A percentile compares a stretch with the other conserved stretches of the same genome.
Conservation (phyloP, 2,888 invertebrate species). For the Drosophila phalerata region DNA sequence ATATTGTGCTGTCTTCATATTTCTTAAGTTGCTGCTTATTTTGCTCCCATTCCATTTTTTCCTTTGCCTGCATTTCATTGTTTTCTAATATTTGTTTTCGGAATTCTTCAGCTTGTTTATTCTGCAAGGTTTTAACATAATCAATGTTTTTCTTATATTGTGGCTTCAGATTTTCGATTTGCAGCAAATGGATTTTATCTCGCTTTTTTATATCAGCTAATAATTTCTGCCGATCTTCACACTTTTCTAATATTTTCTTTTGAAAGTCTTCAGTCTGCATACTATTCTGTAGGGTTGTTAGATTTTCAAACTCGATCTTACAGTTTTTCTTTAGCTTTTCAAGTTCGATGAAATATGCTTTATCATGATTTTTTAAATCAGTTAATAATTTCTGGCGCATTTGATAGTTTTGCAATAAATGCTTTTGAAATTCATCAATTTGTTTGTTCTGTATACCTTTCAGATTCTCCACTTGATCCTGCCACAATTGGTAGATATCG, state of each 20-base stretch:
- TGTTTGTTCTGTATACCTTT: slow-evolving; percentile 13
- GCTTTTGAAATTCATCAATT: slow-evolving; percentile 16
- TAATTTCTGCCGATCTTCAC: too few relatives aligned
- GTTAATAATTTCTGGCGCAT: slow-evolving; percentile 10
- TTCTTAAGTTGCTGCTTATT: neutral
- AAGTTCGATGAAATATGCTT: slow-evolving; percentile 17
- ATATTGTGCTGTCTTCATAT: neutral
- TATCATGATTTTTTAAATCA: slow-evolving; percentile 25
- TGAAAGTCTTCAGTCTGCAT: too few relatives aligned
- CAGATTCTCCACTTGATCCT: slow-evolving; percentile 5
- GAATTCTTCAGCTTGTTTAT: too few relatives aligned
- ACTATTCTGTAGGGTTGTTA: too few relatives aligned
- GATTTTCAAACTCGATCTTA: neutral
- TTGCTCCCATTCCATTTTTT: slow-evolving; percentile 15
- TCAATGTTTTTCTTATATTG: too few relatives aligned
- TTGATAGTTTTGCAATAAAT: slow-evolving; percentile 6
- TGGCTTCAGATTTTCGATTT: neutral
- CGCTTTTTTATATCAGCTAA: too few relatives aligned
- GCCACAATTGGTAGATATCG: too few relatives aligned
- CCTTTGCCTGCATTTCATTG: slow-evolving; percentile 6
- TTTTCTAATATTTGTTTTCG: neutral
- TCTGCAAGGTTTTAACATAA: too few relatives aligned
- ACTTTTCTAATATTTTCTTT: too few relatives aligned
- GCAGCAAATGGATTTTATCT: neutral
- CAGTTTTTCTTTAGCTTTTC: neutral